These are phyloP conservation scores for Hirtodrosophila trivittata DNA, from an alignment of 2,888 invertebrate species.

Conservation along the genomic window DNA sequence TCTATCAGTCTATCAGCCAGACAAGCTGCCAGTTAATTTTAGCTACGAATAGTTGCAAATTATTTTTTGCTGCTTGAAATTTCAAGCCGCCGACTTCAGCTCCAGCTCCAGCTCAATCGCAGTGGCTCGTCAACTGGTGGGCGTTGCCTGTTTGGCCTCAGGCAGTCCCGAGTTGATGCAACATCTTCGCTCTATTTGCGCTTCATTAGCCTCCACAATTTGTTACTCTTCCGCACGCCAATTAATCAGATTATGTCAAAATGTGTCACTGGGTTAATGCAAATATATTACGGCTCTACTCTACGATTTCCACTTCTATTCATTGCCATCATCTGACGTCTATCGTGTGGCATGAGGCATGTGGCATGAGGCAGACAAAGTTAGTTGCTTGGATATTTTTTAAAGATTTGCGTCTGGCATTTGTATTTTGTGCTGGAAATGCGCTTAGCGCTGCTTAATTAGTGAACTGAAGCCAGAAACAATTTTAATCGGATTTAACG, in stretches of 20 bases:
- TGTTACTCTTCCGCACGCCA: conserved; percentile 70
- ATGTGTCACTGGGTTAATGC: conserved; percentile 79
- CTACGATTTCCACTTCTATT: conserved; percentile 15
- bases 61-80: no score
- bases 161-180: conserved; percentile 12
- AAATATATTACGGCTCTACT: conserved; percentile 63
- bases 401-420: conserved; percentile 35
- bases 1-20: conserved; percentile 14
- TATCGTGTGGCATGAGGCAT: conserved; percentile 1
- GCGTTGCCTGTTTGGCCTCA: conserved; percentile 24
- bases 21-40: neutral
- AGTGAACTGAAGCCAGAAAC: conserved; percentile 53
- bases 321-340: conserved; percentile 13
- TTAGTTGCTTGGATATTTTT: conserved; percentile 14
- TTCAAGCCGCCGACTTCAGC: neutral
- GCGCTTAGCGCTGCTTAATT: conserved; percentile 67
- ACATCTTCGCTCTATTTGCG: conserved; percentile 56
- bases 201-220: conserved; percentile 72
- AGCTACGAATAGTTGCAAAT: neutral
- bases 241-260: conserved; percentile 79
- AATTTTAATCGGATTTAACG: conserved; percentile 61
- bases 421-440: conserved; percentile 30
- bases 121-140: conserved; percentile 33
- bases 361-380: neutral
- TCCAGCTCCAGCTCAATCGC: conserved; percentile 19